Evolutionary conservation across 2,113 vertebrate species (phyloP).

Genomic region (Dolichallabes microphthalmus): DNA sequence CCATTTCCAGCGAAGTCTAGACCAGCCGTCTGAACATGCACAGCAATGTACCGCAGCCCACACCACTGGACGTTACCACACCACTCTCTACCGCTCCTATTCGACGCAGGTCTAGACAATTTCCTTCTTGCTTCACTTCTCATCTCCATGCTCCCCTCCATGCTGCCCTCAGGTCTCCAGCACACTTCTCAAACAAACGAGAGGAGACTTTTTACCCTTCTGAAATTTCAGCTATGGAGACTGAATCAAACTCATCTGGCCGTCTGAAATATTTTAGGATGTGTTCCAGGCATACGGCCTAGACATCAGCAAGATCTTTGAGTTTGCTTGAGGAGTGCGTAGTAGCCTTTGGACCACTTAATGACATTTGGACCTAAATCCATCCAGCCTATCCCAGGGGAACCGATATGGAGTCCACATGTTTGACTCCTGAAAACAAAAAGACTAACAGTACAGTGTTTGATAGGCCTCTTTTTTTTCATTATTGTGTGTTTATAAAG

Average conservation of each 20-base stretch:
- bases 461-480: conserved; percentile 29
- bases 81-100: conserved; percentile 70
- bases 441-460: conserved; percentile 48
- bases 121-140: conserved; percentile 22
- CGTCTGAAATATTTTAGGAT: not conserved
- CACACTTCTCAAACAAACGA: conserved; percentile 41
- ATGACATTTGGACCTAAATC: conserved; percentile 37
- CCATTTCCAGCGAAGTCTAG: conserved; percentile 86
- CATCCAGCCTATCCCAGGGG: conserved; percentile 56
- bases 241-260: not conserved
- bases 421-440: conserved; percentile 46
- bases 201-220: not conserved
- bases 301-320: not conserved
- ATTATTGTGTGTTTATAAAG: conserved; percentile 17
- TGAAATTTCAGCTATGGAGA: conserved; percentile 1
- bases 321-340: conserved; percentile 41
- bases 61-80: conserved; percentile 56
- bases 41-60: conserved; percentile 65
- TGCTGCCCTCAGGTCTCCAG: conserved; percentile 35
- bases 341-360: conserved; percentile 31
- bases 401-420: conserved; percentile 66
- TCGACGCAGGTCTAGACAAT: conserved; percentile 73
- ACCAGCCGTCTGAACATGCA: conserved; percentile 62
- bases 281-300: not conserved
- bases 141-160: conserved; percentile 43